Evolutionary conservation across 2,113 vertebrate species (phyloP).

Genomic region (Oreochromis aureus): DNA sequence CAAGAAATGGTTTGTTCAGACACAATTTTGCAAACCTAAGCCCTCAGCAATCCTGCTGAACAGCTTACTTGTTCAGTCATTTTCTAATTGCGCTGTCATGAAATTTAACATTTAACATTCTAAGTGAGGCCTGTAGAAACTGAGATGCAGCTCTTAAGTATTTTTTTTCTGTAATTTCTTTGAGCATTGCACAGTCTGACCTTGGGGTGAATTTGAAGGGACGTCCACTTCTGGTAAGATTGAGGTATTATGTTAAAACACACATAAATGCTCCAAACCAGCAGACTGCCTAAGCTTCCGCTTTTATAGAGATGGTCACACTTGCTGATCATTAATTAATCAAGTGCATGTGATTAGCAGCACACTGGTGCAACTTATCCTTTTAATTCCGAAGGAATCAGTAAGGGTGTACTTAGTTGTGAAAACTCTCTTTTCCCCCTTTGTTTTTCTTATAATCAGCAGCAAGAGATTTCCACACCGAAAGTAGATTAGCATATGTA

Average conservation of each 20-base stretch:
- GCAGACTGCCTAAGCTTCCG: not conserved
- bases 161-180: not conserved
- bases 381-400: not conserved
- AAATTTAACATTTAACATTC: not conserved
- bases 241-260: not conserved
- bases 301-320: not conserved
- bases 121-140: not conserved
- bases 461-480: constrained; percentile 48
- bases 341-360: not conserved
- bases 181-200: not conserved
- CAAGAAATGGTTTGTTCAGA: not conserved
- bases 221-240: not conserved
- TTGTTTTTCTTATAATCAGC: constrained; percentile 56
- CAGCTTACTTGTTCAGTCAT: not conserved
- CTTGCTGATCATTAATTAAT: not conserved
- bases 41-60: no score
- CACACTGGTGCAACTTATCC: not conserved
- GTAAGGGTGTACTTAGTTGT: not conserved
- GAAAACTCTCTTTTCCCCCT: not conserved
- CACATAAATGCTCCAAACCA: not conserved
- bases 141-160: not conserved
- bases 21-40: not conserved
- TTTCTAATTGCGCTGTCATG: not conserved
- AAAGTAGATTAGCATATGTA: constrained; percentile 54
- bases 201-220: not conserved